Conservation (phyloP, 2,888 invertebrate genomes). For the Catocala fraxini region DNA sequence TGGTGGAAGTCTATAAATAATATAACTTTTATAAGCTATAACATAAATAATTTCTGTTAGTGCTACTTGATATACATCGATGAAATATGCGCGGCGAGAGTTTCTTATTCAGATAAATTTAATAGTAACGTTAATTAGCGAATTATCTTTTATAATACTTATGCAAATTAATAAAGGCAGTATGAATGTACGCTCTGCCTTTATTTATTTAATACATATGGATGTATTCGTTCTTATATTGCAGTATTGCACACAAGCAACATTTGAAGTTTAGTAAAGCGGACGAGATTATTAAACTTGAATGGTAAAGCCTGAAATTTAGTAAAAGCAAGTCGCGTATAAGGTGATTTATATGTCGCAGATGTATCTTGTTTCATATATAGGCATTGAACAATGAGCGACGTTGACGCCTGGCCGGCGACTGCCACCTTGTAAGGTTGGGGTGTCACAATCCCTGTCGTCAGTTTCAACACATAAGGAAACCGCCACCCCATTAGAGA, state of each 20-base stretch:
- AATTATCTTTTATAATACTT: constrained; percentile 4
- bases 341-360: constrained; percentile 49
- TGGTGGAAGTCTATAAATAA: neutral
- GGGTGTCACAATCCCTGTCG: constrained; percentile 58
- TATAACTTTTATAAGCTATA: neutral
- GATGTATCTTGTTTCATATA: constrained; percentile 61
- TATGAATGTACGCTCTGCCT: no score
- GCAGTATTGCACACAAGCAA: no score
- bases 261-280: no score
- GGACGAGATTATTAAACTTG: neutral
- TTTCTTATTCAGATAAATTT: neutral
- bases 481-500: constrained; percentile 62
- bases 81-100: no score
- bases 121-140: neutral
- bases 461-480: constrained; percentile 62
- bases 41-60: neutral
- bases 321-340: constrained; percentile 26
- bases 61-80: no score
- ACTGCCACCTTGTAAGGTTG: constrained; percentile 66
- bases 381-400: constrained; percentile 71
- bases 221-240: no score
- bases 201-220: no score
- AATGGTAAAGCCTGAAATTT: constrained; percentile 26
- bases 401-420: constrained; percentile 66
- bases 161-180: no score